These are phyloP conservation scores for Actinopyga echinites DNA, from an alignment of 53 echinoderm and acorn worm species.

Conservation along the genomic window DNA sequence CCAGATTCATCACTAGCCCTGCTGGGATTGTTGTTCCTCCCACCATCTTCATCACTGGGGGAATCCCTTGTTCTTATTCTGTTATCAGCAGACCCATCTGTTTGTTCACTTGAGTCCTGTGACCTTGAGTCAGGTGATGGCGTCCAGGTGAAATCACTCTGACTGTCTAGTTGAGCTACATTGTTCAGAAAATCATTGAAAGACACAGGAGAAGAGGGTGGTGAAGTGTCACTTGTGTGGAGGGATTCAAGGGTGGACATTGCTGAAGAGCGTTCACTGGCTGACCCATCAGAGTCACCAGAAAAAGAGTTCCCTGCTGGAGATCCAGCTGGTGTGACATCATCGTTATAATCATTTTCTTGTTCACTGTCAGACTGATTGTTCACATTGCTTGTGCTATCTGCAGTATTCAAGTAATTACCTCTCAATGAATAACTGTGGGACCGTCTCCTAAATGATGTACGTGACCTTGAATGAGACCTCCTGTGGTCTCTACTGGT, in stretches of 20 bases:
- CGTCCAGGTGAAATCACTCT: constrained; percentile 6
- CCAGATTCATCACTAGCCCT: too few relatives aligned
- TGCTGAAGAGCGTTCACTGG: neutral
- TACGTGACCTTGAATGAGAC: neutral
- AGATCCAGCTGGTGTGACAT: constrained; percentile 5
- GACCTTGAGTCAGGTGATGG: neutral
- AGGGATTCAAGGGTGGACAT: neutral
- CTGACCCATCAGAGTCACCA: neutral
- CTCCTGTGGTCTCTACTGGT: neutral
- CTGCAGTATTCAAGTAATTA: neutral
- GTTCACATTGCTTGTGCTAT: constrained; percentile 2
- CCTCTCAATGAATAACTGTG: neutral
- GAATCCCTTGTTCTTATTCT: neutral
- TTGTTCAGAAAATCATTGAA: neutral
- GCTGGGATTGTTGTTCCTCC: too few relatives aligned
- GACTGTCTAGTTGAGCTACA: constrained; percentile 3
- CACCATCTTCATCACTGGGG: too few relatives aligned
- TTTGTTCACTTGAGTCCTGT: neutral
- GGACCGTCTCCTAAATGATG: neutral
- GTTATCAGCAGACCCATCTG: neutral
- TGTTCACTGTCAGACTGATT: neutral
- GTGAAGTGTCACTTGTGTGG: constrained; percentile 17
- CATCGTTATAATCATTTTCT: neutral
- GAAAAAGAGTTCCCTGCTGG: neutral
- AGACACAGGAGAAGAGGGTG: constrained; percentile 7